Base-by-base conservation (phyloP, 1,140 invertebrate species). In the Caenorhabditis elegans region DNA sequence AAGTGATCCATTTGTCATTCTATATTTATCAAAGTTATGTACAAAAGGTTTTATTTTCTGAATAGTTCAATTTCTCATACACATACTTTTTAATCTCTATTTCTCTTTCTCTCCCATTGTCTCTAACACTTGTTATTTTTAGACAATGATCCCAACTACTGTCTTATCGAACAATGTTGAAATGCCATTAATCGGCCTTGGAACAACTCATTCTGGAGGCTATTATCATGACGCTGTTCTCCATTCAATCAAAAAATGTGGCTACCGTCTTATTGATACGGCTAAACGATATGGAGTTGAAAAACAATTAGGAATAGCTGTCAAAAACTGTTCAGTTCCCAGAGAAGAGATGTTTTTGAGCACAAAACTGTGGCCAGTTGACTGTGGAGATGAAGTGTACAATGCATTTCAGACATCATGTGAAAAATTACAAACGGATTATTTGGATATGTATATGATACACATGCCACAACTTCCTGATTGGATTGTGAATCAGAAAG, bases 191-290 rank as follows among this genome's bases (percentile, higher is more conserved):
- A 48, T 84, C 26, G 83, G 83, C 17, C 82, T 83, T 22, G 82
- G 90, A 24, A 91, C 90, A n/a, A 91, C 90, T 39, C 90, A 91
- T 83, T 85, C 87, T 85, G 90, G 90, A 53, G 90, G 90, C 11
- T 91, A 91, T 78, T 87, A 86, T 55, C 90, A 91, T 65, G 86
- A 89, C 24, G 88, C 90, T 22, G 90, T 91, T 24, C 87, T 91
- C 34, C 89, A 89, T 84, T 90, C 90, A 11, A 79, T 91, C 15
- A 86, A 87, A 82, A 76, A 90, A 17, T 90, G 90, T 80, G 86
- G 86, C n/a, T 91, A 91, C 82, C 81, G 90, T 65, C 84, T 90
- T 28, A 90, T 91, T 83, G 90, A 91, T 82, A 91, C 90, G n/a
- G 90, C 90, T 17, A 90, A 90, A 82, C 80, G 90, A 10, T 91